Evolutionary conservation across 2,113 vertebrate species (phyloP).

Genomic region (Pluvianellus socialis): DNA sequence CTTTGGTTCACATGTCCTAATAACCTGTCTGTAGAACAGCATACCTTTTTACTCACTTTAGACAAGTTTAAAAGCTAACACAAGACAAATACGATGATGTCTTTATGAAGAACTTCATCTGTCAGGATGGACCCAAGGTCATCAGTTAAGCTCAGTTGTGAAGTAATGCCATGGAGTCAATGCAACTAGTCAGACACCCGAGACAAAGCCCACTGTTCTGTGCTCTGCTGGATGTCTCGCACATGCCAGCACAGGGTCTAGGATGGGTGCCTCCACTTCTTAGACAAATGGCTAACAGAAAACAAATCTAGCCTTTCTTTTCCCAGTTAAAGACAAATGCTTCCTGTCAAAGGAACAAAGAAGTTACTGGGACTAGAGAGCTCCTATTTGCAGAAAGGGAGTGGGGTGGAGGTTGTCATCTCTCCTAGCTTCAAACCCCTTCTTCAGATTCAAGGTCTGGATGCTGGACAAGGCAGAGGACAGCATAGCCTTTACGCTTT

Average conservation of each 20-base stretch:
- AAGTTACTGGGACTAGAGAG: not conserved
- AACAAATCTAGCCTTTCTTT: not conserved
- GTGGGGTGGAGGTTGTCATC: not conserved
- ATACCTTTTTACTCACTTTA: not conserved
- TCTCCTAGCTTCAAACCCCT: not conserved
- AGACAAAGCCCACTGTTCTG: not conserved
- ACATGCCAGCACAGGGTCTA: not conserved
- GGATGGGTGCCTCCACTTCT: not conserved
- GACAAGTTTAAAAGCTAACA: not conserved
- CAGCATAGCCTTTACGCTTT: not conserved
- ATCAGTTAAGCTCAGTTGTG: not conserved
- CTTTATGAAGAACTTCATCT: not conserved
- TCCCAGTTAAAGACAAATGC: not conserved
- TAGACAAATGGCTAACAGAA: not conserved
- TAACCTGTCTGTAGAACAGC: not conserved
- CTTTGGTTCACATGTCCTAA: not conserved
- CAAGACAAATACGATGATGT: not conserved
- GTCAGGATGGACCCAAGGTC: not conserved
- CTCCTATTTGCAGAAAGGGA: not conserved
- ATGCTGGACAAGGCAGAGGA: not conserved
- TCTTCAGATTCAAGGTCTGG: not conserved
- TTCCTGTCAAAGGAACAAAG: not conserved
- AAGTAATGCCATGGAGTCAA: not conserved
- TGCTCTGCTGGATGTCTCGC: not conserved
- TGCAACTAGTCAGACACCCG: not conserved